Base-by-base conservation (phyloP, 2,113 vertebrate genomes). In the Ploceus nigricollis region DNA sequence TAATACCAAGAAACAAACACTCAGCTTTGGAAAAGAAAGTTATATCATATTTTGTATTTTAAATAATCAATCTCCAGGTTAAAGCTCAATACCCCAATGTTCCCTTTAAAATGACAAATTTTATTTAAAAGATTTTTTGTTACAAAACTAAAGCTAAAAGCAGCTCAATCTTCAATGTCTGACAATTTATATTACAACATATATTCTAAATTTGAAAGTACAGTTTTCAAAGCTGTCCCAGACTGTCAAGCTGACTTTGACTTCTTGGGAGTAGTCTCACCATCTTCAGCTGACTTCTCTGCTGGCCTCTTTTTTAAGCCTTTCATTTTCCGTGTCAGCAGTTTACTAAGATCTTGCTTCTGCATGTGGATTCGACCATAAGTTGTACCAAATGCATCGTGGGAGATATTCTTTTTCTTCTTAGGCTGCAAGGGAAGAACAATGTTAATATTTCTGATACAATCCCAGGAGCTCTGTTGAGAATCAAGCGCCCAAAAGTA, bases 381-480 rank as follows among this genome's bases (percentile, higher is more conserved):
- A 92, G 98, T 99, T 76, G 98, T 99, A 40, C 99, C 99, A 61
- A 99, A 99, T 44, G 91, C 97, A 92, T 99, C 98, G 3, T 98
- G 99, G 92, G 99, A 99, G 73, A 99, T 97, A 88, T 99, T 99
- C 98, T 99, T 99, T 97, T 99, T 99, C 97, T 99, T 99, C 98
- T 99, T 99, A 64, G 98, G 97, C 99, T 99, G 97, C 39, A 93
- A 96, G 57, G 89, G n/a, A 98, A 97, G 37, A 89, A 81, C 2
- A 39, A 20, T 11, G 10, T 89, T 25, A 80, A n/a, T 45, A 47
- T 76, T 94, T 69, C 19, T 53, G 35, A 81, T 2, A 60, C 39
- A 44, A 33, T 7, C 19, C 48, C 42, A 83, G 28, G 31, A 86
- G 64, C 37, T 60, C 60, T 44, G n/a, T 6, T 45, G 24, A 87